These are phyloP conservation scores for Drosophila longiperda DNA, from an alignment of 2,888 invertebrate genomes.

Conservation along the genomic window DNA sequence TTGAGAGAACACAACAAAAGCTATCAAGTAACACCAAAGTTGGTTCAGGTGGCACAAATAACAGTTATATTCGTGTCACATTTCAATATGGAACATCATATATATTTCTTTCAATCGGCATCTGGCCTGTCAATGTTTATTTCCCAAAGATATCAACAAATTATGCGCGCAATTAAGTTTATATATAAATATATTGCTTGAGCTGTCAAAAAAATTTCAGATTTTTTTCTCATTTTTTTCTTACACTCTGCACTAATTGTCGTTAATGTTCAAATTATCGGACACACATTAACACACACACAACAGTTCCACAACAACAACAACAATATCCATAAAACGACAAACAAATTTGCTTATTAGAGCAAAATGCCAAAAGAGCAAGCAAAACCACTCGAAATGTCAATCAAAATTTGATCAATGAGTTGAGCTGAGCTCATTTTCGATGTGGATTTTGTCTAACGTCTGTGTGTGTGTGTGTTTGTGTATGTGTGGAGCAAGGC, in stretches of 20 bases:
- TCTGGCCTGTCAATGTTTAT: constrained; percentile 19
- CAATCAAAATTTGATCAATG: constrained; percentile 80
- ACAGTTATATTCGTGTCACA: constrained; percentile 44
- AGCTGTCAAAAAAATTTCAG: constrained; percentile 51
- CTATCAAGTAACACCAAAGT: constrained; percentile 53
- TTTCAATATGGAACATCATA: constrained; percentile 46
- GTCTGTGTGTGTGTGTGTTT: constrained; percentile 9
- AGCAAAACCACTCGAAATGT: constrained; percentile 72
- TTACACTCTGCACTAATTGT: constrained; percentile 60
- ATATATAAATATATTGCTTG: constrained; percentile 43
- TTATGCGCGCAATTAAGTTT: constrained; percentile 58
- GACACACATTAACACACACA: constrained; percentile 29
- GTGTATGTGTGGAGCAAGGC: constrained; percentile 62
- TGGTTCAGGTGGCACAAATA: constrained; percentile 41
- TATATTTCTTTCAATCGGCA: constrained; percentile 17
- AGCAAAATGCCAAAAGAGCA: constrained; percentile 59
- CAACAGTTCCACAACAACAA: constrained; percentile 8
- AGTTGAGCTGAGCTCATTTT: constrained; percentile 50
- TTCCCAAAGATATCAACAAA: constrained; percentile 35
- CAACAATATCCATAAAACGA: constrained; percentile 36
- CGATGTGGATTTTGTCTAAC: constrained; percentile 49
- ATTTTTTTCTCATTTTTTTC: constrained; percentile 22
- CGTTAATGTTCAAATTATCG: constrained; percentile 77
- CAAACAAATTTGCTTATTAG: constrained; percentile 70
- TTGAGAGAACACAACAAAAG: constrained; percentile 34